These are phyloP conservation scores for Idaea biselata DNA, from an alignment of 2,888 invertebrate genomes.

Conservation along the genomic window DNA sequence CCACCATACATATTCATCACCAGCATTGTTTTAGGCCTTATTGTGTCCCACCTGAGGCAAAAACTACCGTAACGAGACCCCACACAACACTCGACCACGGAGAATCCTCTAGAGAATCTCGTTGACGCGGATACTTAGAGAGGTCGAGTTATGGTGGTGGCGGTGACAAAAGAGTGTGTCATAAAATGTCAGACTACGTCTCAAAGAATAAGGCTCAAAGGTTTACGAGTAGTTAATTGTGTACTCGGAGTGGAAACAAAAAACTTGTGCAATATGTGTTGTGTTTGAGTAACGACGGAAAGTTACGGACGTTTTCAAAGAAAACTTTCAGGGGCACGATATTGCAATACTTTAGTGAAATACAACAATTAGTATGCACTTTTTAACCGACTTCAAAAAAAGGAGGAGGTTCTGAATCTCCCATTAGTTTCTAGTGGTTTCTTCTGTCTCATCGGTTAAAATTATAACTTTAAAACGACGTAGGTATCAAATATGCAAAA, in stretches of 20 bases:
- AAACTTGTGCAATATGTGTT: constrained; percentile 5
- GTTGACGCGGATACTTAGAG: constrained; percentile 8
- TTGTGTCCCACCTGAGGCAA: constrained; percentile 54
- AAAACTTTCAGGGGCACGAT: background rate
- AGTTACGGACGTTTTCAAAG: background rate
- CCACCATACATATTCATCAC: constrained; percentile 74
- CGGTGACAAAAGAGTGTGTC: constrained; percentile 56
- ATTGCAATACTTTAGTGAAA: background rate
- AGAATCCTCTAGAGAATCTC: background rate
- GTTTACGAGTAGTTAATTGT: constrained; percentile 45
- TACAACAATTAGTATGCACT: too few species aligned
- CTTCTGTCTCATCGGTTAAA: too few species aligned
- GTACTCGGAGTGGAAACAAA: constrained; percentile 12
- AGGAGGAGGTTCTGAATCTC: too few species aligned
- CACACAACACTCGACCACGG: constrained; percentile 12
- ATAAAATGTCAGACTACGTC: constrained; percentile 59
- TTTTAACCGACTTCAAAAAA: too few species aligned
- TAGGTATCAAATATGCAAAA: too few species aligned
- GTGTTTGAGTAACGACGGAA: background rate
- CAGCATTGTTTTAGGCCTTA: constrained; percentile 66
- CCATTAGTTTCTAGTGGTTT: too few species aligned
- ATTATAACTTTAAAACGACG: too few species aligned
- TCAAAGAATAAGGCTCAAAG: constrained; percentile 48
- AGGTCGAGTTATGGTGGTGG: constrained; percentile 36
- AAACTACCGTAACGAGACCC: constrained; percentile 42